Base-by-base conservation (phyloP, 2,888 invertebrate genomes). In the Criorhina ranunculi region DNA sequence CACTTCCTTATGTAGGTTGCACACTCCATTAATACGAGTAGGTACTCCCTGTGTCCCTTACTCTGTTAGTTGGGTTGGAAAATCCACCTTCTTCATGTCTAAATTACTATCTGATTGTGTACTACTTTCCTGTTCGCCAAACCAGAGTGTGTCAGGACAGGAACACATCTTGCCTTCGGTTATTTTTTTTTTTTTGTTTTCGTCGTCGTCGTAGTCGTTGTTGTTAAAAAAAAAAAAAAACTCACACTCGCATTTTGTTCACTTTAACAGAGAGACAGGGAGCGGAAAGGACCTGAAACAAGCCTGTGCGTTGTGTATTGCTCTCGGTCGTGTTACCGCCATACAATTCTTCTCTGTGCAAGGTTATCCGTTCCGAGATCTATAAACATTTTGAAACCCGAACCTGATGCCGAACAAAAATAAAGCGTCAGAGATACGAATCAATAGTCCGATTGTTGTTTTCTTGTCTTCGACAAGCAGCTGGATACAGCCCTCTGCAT, bases 351-450 rank as follows among this genome's bases (percentile, higher is more conserved):
- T 24, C 33, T 33, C 57, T 59, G 24, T 15, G 37, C 44, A 59
- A 76, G 69, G 75, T 85, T 85, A 76, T 85, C 85, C 75, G 60
- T 70, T 70, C 70, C 70, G 40, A 24, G 66, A 85, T 85, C 85
- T 75, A 53, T 59, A 85, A 79, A 64, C 82, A 78, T 83, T 70
- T 67, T 75, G 79, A 83, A 83, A 83, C 53, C 69, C 67, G 72
- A 79, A 83, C 73, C 53, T 64, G 57, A 79, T 83, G 79, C 75
- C 75, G 75, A 85, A 80, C 75, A 85, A 80, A 80, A 76, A 80
- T 85, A 80, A 76, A 80, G 75, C 83, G 73, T 79, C 83, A 64
- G 51, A 80, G 85, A 85, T 85, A 85, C 60, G 85, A 85, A 85
- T 85, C 85, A 76, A 70, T 53, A 59, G 70, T 53, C 44, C 66